Percentiles rank a stretch among this genome's conserved stretches.
Conservation (phyloP, 2,888 invertebrate species). For the Atrina japonica region DNA sequence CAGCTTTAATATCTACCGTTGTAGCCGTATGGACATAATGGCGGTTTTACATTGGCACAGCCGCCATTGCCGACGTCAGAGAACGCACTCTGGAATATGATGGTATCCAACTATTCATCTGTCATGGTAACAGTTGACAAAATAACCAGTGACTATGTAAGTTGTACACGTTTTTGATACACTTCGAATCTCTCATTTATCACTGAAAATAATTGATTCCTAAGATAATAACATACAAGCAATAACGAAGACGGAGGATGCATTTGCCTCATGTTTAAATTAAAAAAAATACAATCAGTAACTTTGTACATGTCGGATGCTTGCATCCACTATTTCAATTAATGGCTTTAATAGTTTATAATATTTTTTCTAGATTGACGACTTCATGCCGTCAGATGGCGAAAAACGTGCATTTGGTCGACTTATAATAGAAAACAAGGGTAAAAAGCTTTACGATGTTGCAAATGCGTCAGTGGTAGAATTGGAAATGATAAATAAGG, state of each 20-base stretch:
- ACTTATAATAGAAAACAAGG: neutral
- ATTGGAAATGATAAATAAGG: conserved; percentile 9
- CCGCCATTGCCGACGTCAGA: conserved; percentile 9
- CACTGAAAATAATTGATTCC: too few species aligned
- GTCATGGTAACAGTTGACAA: conserved; percentile 16
- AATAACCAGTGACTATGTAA: conserved; percentile 12
- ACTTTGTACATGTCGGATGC: neutral
- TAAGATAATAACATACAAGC: too few species aligned
- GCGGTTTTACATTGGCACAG: conserved; percentile 12
- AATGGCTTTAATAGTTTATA: too few species aligned
- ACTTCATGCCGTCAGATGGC: conserved; percentile 1
- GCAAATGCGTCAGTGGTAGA: conserved; percentile 3
- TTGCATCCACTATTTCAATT: too few species aligned
- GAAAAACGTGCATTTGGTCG: conserved; percentile 3
- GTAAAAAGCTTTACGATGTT: conserved; percentile 1
- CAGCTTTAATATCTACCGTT: neutral
- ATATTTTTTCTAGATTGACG: conserved; percentile 3
- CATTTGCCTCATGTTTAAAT: too few species aligned
- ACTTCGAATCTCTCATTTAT: too few species aligned
- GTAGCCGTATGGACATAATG: conserved; percentile 6
- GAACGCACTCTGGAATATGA: conserved; percentile 3
- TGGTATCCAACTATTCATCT: conserved; percentile 1
- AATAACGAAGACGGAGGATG: too few species aligned
- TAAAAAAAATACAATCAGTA: too few species aligned
- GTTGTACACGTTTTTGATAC: too few species aligned